Evolutionary conservation across 2,888 invertebrate species (phyloP).

Genomic region (Trichogramma evanescens): DNA sequence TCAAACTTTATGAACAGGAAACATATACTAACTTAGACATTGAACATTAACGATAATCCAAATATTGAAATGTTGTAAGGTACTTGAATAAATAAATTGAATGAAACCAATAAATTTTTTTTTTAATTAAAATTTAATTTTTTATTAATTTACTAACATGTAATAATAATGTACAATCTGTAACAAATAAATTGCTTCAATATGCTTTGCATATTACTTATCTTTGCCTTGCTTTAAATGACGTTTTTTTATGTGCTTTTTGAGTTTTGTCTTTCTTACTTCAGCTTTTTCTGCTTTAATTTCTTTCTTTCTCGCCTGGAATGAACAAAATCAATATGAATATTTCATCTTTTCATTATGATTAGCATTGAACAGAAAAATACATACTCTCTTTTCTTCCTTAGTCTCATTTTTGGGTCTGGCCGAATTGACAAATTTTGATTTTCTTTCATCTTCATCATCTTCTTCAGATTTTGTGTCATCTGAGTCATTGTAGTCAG

Average conservation of each 20-base stretch:
- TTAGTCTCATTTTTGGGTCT: constrained; percentile 74
- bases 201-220: constrained; percentile 25
- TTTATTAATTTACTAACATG: too few species aligned
- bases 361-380: not conserved
- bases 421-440: constrained; percentile 58
- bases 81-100: too few species aligned
- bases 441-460: constrained; percentile 34
- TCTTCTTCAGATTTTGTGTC: constrained; percentile 20
- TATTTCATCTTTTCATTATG: not conserved
- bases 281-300: constrained; percentile 85
- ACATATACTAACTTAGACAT: too few species aligned
- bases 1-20: too few species aligned
- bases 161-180: too few species aligned
- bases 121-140: too few species aligned
- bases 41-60: too few species aligned
- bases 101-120: too few species aligned
- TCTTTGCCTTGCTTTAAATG: constrained; percentile 55
- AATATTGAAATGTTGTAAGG: too few species aligned
- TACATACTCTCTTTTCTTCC: constrained; percentile 61
- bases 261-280: constrained; percentile 79
- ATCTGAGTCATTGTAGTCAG: constrained; percentile 33
- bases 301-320: constrained; percentile 71
- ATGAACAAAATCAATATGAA: constrained; percentile 12
- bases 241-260: constrained; percentile 89
- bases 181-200: too few species aligned